Base-by-base conservation (phyloP, 2,888 invertebrate species). In the Pyrocoelia pectoralis region DNA sequence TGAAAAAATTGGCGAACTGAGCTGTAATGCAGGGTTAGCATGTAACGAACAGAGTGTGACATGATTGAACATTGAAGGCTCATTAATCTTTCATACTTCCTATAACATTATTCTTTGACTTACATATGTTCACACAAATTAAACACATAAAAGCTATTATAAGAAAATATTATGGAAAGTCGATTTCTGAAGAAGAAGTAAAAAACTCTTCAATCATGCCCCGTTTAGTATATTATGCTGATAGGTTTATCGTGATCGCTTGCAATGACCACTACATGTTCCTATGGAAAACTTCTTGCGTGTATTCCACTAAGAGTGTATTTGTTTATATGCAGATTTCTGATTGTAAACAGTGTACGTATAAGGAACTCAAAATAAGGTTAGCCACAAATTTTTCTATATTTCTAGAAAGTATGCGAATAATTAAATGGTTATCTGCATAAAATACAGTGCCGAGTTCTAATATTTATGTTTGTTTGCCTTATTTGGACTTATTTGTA, bases 401-500 rank as follows among this genome's bases (percentile, higher is more conserved):
- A 68, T 70, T 59, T 72, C 72, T 74, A 74, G 76, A 76, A 76
- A 76, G 76, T 70, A 73, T 67, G 65, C 62, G 68, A 70, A 72
- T 74, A 75, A 76, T 76, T 76, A 75, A 74, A 74, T 67, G 69
- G 24, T 67, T 70, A 72, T 74, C 73, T 74, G 73, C 72, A 71
- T 68, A 65, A 66, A 66, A 70, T 67, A 69, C 68, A 68, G 65
- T 66, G 68, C 65, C 51, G 67, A 64, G 65, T 68, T 65, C 64
- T 64, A 62, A 68, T 68, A 68, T 68, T 72, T 70, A 69, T 69
- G 68, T 69, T 66, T 48, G 65, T 61, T 70, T 62, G 61, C 76
- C 73, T 71, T 76, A 76, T 75, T 73, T 75, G 74, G 74, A 51
- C 49, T 66, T 70, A 61, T 18, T 49, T 54, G 46, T 53, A 56